Evolutionary conservation across 2,888 invertebrate species (phyloP), one percentile per base, ranked within the genome.

Genomic region (Lomographa bimaculata): DNA sequence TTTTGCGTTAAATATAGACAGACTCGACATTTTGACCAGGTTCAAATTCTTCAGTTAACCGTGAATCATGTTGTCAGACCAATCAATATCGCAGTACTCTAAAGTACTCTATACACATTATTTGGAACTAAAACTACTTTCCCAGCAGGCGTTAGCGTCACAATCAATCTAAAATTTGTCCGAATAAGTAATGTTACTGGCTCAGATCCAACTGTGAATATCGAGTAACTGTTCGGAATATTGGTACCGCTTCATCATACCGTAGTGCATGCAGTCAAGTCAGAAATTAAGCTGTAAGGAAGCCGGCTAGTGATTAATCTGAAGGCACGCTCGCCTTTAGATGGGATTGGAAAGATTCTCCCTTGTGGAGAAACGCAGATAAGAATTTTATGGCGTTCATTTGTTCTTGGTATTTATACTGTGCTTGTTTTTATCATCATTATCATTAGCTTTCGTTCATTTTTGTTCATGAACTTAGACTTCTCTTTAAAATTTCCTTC

Each of bases 181-280:
- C 63, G 66, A 62, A 68, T 71, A 78, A 78, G 71, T 77, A 64
- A 70, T 57, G 60, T 56, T 50, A 60, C 66, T 72, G 71, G 71
- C 71, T 29, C 42, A 16, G 48, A 48, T 66, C 71, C 71, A 72
- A 67, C 44, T 46, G 45, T 37, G 50, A 51, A 48, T 60, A 64
- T 64, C 55, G 57, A 60, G 54, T 54, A 56, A 60, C 58, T 46
- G 57, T 56, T 56, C 48, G 54, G 57, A 60, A 65, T 66, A 63
- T 64, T 56, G 61, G 54, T 55, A 63, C 57, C 52, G 53, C 58
- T 67, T 64, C 47, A 60, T 57, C 46, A 50, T 42, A 33, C 34
- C 9, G 18, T 21, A 29, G 24, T 20, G 38, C 23, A 47, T 40
- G 34, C 45, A 39, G 37, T 35, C 40, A 29, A 29, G 30, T 40